Percentiles rank a stretch among this genome's conserved stretches.
phyloP scores from a whole-genome alignment of 53 echinoderm and acorn worm genomes.

The Actinopyga echinites region DNA sequence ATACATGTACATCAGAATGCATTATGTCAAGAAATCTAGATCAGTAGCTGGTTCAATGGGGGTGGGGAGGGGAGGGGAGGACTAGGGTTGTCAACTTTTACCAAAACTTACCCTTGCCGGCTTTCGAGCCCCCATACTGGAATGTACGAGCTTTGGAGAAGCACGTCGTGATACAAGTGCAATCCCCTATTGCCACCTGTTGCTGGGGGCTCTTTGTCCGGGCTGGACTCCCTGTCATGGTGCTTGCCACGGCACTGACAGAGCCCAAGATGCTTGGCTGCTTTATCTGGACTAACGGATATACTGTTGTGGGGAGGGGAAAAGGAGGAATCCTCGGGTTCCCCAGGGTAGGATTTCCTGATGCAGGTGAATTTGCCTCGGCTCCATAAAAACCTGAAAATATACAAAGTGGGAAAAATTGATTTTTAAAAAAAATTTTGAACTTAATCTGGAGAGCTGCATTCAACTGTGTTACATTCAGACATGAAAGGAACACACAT shows the following conservation, averaged over 20 bases:
- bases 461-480: no score
- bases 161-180: slow-evolving; percentile 73
- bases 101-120: slow-evolving; percentile 15
- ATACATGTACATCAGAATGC: no score
- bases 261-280: slow-evolving; percentile 77
- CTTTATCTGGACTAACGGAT: slow-evolving; percentile 84
- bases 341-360: slow-evolving; percentile 71
- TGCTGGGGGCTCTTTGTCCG: slow-evolving; percentile 57
- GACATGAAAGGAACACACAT: no score
- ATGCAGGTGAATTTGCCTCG: slow-evolving; percentile 59
- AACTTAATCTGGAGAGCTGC: no score
- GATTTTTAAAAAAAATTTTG: no score
- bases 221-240: slow-evolving; percentile 50
- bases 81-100: no score
- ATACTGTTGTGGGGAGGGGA: slow-evolving; percentile 78
- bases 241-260: slow-evolving; percentile 74
- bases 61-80: neutral
- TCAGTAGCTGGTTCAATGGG: no score
- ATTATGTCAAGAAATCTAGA: no score
- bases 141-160: slow-evolving; percentile 65
- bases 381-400: slow-evolving; percentile 89
- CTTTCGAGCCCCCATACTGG: slow-evolving; percentile 30
- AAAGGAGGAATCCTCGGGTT: slow-evolving; percentile 94
- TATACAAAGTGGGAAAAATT: neutral
- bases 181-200: slow-evolving; percentile 71